These are phyloP conservation scores for Drosophila mimica DNA, from an alignment of 2,888 invertebrate species.

Conservation along the genomic window DNA sequence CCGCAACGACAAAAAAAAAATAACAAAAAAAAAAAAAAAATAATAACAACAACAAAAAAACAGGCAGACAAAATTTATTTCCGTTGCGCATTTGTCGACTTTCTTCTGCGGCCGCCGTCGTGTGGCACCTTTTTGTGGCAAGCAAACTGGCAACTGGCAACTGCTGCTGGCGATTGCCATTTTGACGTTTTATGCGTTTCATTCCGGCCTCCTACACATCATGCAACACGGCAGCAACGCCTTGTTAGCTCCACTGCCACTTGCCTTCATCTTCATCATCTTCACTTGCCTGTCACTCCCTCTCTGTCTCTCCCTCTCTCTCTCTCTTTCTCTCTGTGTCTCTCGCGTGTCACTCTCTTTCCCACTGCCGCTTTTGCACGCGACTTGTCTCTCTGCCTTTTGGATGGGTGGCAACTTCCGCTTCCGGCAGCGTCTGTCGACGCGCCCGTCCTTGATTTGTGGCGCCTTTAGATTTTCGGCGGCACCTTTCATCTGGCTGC, in stretches of 20 bases:
- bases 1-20: conserved; percentile 2
- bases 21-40: not conserved
- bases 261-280: conserved; percentile 45
- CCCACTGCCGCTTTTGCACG: not conserved
- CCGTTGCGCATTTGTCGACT: conserved; percentile 70
- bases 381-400: not conserved
- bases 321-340: not conserved
- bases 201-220: conserved; percentile 3
- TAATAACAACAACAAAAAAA: conserved; percentile 7
- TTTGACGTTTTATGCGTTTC: conserved; percentile 75
- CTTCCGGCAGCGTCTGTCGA: conserved; percentile 65
- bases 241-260: conserved; percentile 64
- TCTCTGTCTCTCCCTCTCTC: not conserved
- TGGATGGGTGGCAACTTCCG: conserved; percentile 62
- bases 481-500: conserved; percentile 34
- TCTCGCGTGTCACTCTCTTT: not conserved
- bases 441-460: conserved; percentile 69
- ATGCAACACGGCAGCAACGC: conserved; percentile 39
- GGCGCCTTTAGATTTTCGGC: conserved; percentile 56
- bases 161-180: conserved; percentile 70
- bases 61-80: conserved; percentile 63
- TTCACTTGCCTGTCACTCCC: conserved; percentile 14
- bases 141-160: conserved; percentile 51
- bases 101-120: conserved; percentile 26
- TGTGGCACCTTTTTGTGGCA: conserved; percentile 49